Evolutionary conservation across 1,140 invertebrate species (phyloP).

Genomic region (Heliconius hewitsoni): DNA sequence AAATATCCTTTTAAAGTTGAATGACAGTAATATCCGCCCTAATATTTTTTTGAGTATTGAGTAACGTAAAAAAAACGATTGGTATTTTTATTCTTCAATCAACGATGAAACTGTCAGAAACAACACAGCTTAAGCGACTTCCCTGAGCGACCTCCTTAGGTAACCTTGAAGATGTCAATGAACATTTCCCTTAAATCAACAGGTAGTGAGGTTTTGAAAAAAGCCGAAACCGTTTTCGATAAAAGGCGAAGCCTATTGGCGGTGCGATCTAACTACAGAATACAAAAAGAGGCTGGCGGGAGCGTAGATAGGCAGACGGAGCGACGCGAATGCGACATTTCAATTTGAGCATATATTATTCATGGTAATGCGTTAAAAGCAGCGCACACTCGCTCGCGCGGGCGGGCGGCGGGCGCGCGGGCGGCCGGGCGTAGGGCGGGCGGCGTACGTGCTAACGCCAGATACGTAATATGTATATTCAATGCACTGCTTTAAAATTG

Average conservation of each 20-base stretch:
- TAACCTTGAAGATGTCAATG: constrained; percentile 2
- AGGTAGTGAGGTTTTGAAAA: constrained; percentile 17
- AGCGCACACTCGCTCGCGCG: constrained; percentile 61
- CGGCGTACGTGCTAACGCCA: constrained; percentile 63
- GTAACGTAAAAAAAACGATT: not conserved
- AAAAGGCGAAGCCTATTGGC: constrained; percentile 70
- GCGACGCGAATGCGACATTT: constrained; percentile 78
- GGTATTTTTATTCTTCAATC: not conserved
- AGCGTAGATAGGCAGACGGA: constrained; percentile 64
- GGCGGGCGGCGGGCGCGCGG: constrained; percentile 50
- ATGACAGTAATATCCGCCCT: constrained; percentile 8
- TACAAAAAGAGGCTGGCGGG: constrained; percentile 60
- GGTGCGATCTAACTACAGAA: constrained; percentile 57
- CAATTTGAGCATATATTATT: constrained; percentile 81
- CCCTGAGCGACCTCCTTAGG: not conserved
- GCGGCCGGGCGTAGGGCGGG: constrained; percentile 53
- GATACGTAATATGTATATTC: constrained; percentile 65
- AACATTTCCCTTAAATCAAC: not conserved
- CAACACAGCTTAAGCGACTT: not conserved
- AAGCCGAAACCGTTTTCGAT: constrained; percentile 32
- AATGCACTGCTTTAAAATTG: constrained; percentile 78
- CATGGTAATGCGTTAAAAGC: constrained; percentile 81
- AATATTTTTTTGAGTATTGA: not conserved
- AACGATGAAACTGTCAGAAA: not conserved
- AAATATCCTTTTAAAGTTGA: constrained; percentile 9